phyloP scores from a whole-genome alignment of 2,888 invertebrate genomes.

The Sinodicranocentrus sp. region DNA sequence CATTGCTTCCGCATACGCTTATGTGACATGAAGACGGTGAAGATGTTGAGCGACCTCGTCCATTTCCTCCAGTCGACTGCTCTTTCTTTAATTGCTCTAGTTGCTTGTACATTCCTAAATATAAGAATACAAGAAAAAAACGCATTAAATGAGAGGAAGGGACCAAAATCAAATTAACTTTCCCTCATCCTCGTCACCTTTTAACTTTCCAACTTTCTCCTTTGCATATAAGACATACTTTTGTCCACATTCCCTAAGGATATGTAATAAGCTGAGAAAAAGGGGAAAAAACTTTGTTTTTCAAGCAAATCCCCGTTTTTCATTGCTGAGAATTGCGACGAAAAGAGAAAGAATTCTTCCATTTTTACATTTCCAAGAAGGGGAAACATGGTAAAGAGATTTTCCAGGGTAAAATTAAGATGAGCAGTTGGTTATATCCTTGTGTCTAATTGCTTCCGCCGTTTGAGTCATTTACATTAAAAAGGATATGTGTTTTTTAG shows the following conservation, averaged over 20 bases:
- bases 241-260: conserved; percentile 5
- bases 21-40: conserved; percentile 46
- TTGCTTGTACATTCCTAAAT: conserved; percentile 85
- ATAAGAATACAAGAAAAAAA: conserved; percentile 13
- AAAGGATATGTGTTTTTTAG: no score
- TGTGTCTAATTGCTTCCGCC: neutral
- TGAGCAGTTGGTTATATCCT: neutral
- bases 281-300: conserved; percentile 18
- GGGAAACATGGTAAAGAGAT: neutral
- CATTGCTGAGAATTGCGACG: conserved; percentile 3
- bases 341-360: neutral
- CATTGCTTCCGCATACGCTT: conserved; percentile 62
- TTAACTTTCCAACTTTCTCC: conserved; percentile 31
- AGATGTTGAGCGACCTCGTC: no score
- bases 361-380: neutral
- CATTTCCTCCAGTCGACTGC: conserved; percentile 76
- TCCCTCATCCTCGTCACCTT: conserved; percentile 19
- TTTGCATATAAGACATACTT: no score
- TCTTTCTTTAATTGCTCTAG: conserved; percentile 86
- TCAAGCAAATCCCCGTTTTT: neutral
- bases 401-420: neutral
- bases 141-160: conserved; percentile 10
- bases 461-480: neutral
- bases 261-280: conserved; percentile 31
- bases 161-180: conserved; percentile 40